Evolutionary conservation across 2,113 vertebrate genomes (phyloP).

Genomic region (Microcebus murinus): DNA sequence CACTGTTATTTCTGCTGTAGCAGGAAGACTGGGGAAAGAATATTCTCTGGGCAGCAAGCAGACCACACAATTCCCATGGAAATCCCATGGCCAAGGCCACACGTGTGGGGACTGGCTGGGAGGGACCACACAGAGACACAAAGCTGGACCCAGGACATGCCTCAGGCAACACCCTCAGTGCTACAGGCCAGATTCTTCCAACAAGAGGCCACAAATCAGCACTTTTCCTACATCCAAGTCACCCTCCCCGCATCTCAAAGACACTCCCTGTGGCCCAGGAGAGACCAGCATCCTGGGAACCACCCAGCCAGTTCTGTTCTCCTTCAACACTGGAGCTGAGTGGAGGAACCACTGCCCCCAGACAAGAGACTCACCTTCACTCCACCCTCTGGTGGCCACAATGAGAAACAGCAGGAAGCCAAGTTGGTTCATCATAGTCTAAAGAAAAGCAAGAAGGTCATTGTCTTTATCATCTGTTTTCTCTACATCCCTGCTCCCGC

Average conservation of each 20-base stretch:
- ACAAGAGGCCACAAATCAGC: not conserved
- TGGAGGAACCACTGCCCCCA: too few species aligned
- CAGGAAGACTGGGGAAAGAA: not conserved
- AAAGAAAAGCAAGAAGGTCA: not conserved
- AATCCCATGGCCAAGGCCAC: not conserved
- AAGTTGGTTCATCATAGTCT: not conserved
- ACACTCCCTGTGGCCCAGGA: not conserved
- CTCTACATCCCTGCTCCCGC: not conserved
- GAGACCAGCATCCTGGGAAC: not conserved
- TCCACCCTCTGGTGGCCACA: not conserved
- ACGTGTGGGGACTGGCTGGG: too few species aligned
- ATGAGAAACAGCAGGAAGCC: not conserved
- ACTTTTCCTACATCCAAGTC: too few species aligned
- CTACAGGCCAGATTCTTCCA: too few species aligned
- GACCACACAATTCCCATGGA: not conserved
- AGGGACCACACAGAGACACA: not conserved
- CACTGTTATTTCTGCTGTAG: not conserved
- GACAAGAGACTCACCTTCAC: not conserved
- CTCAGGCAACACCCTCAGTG: not conserved
- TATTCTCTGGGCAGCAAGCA: not conserved
- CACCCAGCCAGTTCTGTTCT: not conserved
- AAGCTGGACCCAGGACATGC: not conserved
- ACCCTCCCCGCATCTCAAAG: not conserved
- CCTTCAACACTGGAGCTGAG: not conserved
- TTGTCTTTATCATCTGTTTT: not conserved